Evolutionary conservation across 2,113 vertebrate genomes (phyloP), one percentile per base, ranked within the genome.

Genomic region (Cinclus mexicanus): DNA sequence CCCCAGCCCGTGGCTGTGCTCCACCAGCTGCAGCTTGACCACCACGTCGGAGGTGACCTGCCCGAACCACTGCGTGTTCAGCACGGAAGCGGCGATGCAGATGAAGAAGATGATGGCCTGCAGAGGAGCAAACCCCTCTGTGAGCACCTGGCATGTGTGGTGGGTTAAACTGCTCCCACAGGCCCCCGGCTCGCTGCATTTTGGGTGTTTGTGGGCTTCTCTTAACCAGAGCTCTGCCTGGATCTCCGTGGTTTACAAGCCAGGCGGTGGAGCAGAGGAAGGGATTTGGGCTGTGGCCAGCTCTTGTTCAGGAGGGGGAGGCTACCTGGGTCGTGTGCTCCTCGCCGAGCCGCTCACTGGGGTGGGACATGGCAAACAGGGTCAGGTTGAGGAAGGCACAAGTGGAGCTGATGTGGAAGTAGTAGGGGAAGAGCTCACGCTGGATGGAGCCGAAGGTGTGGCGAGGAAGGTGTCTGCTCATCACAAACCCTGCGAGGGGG

Each of bases 51-150:
- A 98, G 6, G 98, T 98, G 96, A 97, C 98, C 81, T 95, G 97
- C 57, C 98, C 98, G 2, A 99, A 98, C 97, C 98, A 98, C 95
- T 98, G 98, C 3, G 98, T 93, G 44, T 99, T 99, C 89, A 99
- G 63, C 4, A 98, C 98, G 0, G 98, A 98, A 1, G 98, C 97
- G 2, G 97, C 97, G 76, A 98, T 96, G 3, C 98, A 98, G n/a
- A 98, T 44, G 1, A 98, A 97, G 97, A 98, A 98, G 94, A 98
- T n/a, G n/a, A 98, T 96, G 67, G 81, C 76, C 95, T 94, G 89
- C 12, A 11, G 60, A 61, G 64, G 72, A 83, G 75, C 37, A 42
- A 64, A 15, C 26, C 47, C 55, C 0, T 0, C 71, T 1, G 1
- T 88, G 44, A 94, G 8, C 22, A 3, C 11, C 61, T 21, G 20